A percentile compares a stretch with the other conserved stretches of the same genome.
Conservation (phyloP, 2,888 invertebrate species). For the Dysmachus trigonus region DNA sequence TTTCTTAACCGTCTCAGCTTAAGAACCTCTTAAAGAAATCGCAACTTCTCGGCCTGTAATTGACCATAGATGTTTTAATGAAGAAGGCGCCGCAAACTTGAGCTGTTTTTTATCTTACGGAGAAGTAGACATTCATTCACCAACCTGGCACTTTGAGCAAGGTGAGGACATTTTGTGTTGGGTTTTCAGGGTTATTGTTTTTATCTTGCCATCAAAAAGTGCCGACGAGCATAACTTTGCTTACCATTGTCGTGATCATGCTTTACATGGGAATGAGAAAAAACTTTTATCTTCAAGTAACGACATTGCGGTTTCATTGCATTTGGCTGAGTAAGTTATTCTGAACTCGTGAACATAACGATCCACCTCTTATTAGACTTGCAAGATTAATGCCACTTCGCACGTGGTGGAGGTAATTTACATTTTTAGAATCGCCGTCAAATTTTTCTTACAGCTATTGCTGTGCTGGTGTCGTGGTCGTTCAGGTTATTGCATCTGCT, state of each 20-base stretch:
- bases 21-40: neutral
- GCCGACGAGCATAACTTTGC: neutral
- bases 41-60: neutral
- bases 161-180: neutral
- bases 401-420: neutral
- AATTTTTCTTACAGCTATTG: neutral
- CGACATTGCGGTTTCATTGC: neutral
- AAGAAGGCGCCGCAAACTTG: neutral
- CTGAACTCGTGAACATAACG: neutral
- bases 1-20: neutral
- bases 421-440: neutral
- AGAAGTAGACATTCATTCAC: neutral
- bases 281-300: neutral
- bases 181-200: neutral
- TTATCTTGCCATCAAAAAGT: neutral
- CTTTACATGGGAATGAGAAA: neutral
- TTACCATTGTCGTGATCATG: neutral
- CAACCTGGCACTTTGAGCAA: neutral
- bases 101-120: neutral
- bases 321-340: neutral
- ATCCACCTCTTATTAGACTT: neutral
- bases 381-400: neutral
- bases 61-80: neutral
- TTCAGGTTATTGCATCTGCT: neutral
- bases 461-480: neutral